A percentile compares a stretch with the other conserved stretches of the same genome.
Evolutionary conservation across 2,888 invertebrate genomes (phyloP).

Genomic region (Pandemis cinnamomeana): DNA sequence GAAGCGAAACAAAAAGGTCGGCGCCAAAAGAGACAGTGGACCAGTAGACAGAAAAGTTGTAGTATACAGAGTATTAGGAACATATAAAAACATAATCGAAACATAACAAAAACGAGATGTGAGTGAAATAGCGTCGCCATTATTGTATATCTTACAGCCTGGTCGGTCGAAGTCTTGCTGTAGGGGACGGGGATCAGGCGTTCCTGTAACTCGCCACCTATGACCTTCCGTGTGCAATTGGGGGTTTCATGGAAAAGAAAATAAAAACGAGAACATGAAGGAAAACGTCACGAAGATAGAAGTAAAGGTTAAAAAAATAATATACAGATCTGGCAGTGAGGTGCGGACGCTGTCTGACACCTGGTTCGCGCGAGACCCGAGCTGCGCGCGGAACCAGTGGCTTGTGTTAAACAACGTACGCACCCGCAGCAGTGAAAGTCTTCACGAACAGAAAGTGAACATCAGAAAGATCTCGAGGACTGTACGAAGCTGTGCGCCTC

Average conservation of each 20-base stretch:
- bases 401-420: conserved; percentile 56
- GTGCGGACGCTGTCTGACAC: conserved; percentile 51
- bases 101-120: conserved; percentile 62
- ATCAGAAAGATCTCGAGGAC: conserved; percentile 64
- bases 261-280: conserved; percentile 84
- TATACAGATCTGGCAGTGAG: conserved; percentile 53
- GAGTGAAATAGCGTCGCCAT: conserved; percentile 72
- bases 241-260: conserved; percentile 90
- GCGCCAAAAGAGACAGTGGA: conserved; percentile 64
- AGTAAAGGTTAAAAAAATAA: conserved; percentile 48
- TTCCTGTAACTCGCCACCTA: conserved; percentile 99
- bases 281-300: conserved; percentile 72
- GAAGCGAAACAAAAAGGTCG: conserved; percentile 65
- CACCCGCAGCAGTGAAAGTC: conserved; percentile 63
- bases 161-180: conserved; percentile 99
- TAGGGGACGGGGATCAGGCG: conserved; percentile 99
- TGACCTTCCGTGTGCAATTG: conserved; percentile 98
- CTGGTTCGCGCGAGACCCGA: too few species aligned
- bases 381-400: not conserved
- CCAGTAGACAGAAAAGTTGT: conserved; percentile 63
- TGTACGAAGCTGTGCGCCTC: conserved; percentile 79
- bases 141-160: conserved; percentile 96
- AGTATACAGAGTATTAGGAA: conserved; percentile 76
- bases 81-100: conserved; percentile 67
- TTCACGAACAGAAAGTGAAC: conserved; percentile 60